Conservation (phyloP, 92 coral and sea anemone genomes). For the Paragorgia papillata region DNA sequence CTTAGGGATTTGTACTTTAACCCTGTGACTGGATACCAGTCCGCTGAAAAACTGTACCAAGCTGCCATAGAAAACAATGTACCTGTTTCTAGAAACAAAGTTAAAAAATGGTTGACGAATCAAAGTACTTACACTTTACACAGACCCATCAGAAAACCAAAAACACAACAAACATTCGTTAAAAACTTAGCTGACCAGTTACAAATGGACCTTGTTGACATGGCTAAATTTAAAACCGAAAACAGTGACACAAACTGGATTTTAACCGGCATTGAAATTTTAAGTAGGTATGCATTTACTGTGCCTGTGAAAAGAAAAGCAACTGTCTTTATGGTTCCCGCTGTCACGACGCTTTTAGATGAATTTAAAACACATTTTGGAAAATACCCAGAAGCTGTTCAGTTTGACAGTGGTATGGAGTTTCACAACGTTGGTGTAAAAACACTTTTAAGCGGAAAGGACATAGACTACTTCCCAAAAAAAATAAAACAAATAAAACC, state of each 20-base stretch:
- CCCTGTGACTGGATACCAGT: background rate
- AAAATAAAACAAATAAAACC: too few species aligned
- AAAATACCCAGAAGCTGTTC: background rate
- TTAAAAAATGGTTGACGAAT: background rate
- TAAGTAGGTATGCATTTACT: background rate
- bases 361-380: background rate
- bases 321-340: background rate
- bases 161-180: background rate
- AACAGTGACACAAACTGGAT: background rate
- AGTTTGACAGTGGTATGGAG: background rate
- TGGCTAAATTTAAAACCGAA: background rate
- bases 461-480: background rate
- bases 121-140: too few species aligned
- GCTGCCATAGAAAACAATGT: background rate
- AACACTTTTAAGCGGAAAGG: background rate
- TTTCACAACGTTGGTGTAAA: constrained; percentile 4
- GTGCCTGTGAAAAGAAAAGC: background rate
- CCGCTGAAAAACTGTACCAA: background rate
- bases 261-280: background rate
- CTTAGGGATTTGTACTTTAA: background rate
- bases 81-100: background rate
- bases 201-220: background rate
- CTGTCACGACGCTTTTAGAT: background rate
- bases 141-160: background rate
- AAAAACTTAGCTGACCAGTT: background rate